phyloP scores from a whole-genome alignment of 2,113 vertebrate species.

The Centrocercus urophasianus region DNA sequence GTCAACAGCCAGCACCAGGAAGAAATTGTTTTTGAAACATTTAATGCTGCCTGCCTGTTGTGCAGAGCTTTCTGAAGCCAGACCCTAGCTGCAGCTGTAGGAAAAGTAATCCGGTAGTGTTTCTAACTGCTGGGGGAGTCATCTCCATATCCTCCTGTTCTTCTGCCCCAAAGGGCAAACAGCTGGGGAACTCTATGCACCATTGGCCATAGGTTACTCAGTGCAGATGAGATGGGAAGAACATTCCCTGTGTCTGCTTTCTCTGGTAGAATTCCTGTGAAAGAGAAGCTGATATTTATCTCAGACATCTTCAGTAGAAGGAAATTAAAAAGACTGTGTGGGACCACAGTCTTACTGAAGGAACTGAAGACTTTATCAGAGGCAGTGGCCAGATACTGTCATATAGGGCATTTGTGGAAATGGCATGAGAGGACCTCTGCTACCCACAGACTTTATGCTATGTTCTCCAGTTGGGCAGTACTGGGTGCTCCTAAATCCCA shows the following conservation, averaged over 20 bases:
- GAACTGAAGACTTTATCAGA: not conserved
- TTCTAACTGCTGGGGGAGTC: not conserved
- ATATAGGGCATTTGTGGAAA: not conserved
- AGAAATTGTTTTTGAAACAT: not conserved
- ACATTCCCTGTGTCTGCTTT: not conserved
- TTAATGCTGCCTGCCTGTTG: not conserved
- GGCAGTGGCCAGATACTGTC: not conserved
- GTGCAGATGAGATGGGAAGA: not conserved
- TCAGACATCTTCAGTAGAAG: conserved; percentile 2
- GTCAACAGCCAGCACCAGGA: not conserved
- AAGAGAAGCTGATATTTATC: conserved; percentile 21
- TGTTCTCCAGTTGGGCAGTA: not conserved
- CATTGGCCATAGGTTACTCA: not conserved
- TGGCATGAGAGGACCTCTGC: not conserved
- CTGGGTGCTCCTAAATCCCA: not conserved
- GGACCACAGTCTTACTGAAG: not conserved
- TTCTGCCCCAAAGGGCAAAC: not conserved
- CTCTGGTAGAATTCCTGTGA: not conserved
- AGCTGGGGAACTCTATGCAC: not conserved
- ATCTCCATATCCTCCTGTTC: not conserved
- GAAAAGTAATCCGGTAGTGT: not conserved
- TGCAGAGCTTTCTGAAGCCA: not conserved
- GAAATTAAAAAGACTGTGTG: conserved; percentile 22
- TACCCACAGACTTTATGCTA: accelerated
- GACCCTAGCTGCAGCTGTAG: not conserved